Percentiles rank a stretch among this genome's conserved stretches.
Conservation (phyloP, 2,888 invertebrate species). For the Chalcis sispes region DNA sequence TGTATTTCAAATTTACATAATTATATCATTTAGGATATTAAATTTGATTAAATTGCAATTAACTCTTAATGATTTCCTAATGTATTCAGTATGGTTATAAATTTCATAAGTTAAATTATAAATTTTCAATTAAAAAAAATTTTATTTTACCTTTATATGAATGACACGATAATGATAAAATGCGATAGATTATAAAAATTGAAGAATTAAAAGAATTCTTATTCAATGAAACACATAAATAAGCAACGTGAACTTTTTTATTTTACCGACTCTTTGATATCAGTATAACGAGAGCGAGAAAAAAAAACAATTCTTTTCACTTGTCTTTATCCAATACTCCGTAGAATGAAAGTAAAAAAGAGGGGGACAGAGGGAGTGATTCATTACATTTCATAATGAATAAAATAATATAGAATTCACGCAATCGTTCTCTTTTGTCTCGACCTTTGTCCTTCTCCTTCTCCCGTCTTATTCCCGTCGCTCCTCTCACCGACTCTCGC, state of each 20-base stretch:
- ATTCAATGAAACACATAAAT: background rate
- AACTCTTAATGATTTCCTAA: no score
- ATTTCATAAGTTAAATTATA: no score
- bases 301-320: constrained; percentile 30
- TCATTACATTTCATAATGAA: constrained; percentile 52
- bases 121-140: no score
- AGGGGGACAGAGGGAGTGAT: no score
- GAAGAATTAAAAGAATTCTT: background rate
- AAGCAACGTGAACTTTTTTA: constrained; percentile 2
- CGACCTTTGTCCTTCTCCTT: background rate
- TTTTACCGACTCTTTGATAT: constrained; percentile 20
- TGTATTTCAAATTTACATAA: no score
- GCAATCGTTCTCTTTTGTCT: constrained; percentile 1
- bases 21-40: no score
- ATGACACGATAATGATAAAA: no score
- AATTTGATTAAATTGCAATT: no score
- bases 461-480: background rate
- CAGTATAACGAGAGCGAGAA: constrained; percentile 23
- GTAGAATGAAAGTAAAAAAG: no score
- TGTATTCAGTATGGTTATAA: no score
- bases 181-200: no score
- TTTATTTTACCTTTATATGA: no score
- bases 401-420: constrained; percentile 55
- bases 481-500: constrained; percentile 13
- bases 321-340: constrained; percentile 9